Conservation (phyloP, 2,888 invertebrate species). For the Cristatella mucedo region DNA sequence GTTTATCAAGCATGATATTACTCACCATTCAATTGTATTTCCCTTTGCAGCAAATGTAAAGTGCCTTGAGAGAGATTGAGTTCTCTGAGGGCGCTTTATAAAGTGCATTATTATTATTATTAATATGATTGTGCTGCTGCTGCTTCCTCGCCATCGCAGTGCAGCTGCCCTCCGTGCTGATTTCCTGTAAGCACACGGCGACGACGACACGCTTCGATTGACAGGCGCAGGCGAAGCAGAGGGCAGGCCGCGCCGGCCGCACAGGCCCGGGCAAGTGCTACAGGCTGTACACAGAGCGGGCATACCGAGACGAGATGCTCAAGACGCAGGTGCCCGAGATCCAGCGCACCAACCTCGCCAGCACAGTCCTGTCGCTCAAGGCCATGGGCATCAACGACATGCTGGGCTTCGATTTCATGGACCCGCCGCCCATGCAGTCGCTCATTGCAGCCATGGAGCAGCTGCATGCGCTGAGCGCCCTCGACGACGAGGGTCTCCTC, state of each 20-base stretch:
- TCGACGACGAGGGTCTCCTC: constrained; percentile 58
- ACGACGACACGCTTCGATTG: no score
- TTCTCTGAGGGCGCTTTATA: no score
- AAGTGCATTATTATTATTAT: no score
- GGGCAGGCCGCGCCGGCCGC: constrained; percentile 86
- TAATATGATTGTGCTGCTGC: no score
- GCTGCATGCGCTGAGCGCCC: constrained; percentile 82
- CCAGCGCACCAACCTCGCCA: constrained; percentile 89
- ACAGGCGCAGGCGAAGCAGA: constrained; percentile 84
- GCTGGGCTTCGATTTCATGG: constrained; percentile 98
- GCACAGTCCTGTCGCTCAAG: constrained; percentile 84
- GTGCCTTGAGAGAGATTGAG: no score
- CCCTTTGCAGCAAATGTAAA: no score
- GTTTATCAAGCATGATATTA: no score
- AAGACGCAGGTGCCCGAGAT: constrained; percentile 89
- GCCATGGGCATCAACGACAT: constrained; percentile 99
- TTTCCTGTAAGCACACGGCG: no score
- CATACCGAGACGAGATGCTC: constrained; percentile 95
- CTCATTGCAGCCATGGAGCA: constrained; percentile 93
- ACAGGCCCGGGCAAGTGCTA: constrained; percentile 96
- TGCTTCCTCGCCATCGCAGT: no score
- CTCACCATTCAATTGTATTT: no score
- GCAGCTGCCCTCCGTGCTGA: no score
- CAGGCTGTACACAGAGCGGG: constrained; percentile 89
- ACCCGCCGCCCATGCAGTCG: constrained; percentile 92